These are phyloP conservation scores for Galbula dea DNA, from an alignment of 2,113 vertebrate genomes.

Conservation along the genomic window DNA sequence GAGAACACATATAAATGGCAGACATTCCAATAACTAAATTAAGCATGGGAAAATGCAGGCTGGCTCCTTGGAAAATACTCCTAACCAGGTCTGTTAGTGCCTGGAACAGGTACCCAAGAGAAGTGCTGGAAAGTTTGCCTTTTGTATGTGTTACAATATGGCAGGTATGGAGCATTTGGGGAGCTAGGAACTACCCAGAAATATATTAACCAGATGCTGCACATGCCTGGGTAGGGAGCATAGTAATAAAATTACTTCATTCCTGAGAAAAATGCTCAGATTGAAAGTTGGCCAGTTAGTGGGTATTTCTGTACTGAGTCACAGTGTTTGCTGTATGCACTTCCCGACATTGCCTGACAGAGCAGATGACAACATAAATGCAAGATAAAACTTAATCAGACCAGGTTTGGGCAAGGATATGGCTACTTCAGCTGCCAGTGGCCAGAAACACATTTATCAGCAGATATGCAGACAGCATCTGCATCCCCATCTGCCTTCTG, in stretches of 20 bases:
- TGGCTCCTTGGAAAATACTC: conserved; percentile 51
- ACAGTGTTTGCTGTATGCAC: background rate
- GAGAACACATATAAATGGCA: conserved; percentile 57
- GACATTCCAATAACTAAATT: conserved; percentile 66
- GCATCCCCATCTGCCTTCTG: background rate
- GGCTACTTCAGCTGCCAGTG: background rate
- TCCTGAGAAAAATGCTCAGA: background rate
- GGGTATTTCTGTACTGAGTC: background rate
- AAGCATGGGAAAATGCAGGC: conserved; percentile 57
- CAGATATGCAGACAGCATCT: fast-evolving
- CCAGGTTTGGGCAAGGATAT: background rate
- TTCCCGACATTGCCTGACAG: background rate
- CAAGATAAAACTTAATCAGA: background rate
- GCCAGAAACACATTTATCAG: background rate
- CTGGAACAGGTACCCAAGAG: conserved; percentile 48
- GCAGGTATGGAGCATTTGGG: conserved; percentile 12
- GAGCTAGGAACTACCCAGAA: conserved; percentile 34
- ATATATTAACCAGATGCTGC: conserved; percentile 63
- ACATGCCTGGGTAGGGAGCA: conserved; percentile 19
- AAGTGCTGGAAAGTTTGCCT: conserved; percentile 49
- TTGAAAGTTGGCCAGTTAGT: background rate
- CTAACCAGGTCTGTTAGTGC: conserved; percentile 33
- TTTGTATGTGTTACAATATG: conserved; percentile 14
- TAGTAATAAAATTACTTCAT: conserved; percentile 41
- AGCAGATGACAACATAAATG: background rate